A percentile compares a stretch with the other conserved stretches of the same genome.
Evolutionary conservation across 2,113 vertebrate genomes (phyloP).

Genomic region (Tragelaphus imberbis): DNA sequence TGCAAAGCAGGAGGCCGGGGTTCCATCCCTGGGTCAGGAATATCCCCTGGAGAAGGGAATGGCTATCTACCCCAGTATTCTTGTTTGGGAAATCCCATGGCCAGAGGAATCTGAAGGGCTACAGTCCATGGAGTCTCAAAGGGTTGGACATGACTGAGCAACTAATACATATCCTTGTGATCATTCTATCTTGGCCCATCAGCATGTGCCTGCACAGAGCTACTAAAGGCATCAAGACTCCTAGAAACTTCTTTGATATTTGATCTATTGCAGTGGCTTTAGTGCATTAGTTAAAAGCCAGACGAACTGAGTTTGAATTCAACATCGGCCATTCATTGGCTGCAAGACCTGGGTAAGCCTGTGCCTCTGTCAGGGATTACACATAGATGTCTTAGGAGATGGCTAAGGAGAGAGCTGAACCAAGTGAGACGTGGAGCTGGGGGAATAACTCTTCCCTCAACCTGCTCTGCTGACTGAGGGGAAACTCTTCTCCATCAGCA

Average conservation of each 20-base stretch:
- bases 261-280: not conserved
- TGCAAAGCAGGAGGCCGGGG: not conserved
- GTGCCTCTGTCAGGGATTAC: not conserved
- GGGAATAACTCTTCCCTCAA: not conserved
- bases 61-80: not conserved
- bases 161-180: not conserved
- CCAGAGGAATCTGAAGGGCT: not conserved
- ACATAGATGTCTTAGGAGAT: not conserved
- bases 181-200: not conserved
- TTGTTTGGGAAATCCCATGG: not conserved
- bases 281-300: not conserved
- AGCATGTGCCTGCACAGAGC: not conserved
- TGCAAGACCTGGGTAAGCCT: not conserved
- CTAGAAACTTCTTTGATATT: not conserved
- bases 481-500: not conserved
- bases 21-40: not conserved
- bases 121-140: not conserved
- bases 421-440: not conserved
- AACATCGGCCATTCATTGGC: not conserved
- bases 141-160: not conserved
- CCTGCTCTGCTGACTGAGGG: not conserved
- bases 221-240: not conserved
- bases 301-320: not conserved
- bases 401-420: not conserved
- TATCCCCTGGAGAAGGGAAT: not conserved